These are phyloP conservation scores for Sylvicola cinctus DNA, from an alignment of 2,888 invertebrate species.

Conservation along the genomic window DNA sequence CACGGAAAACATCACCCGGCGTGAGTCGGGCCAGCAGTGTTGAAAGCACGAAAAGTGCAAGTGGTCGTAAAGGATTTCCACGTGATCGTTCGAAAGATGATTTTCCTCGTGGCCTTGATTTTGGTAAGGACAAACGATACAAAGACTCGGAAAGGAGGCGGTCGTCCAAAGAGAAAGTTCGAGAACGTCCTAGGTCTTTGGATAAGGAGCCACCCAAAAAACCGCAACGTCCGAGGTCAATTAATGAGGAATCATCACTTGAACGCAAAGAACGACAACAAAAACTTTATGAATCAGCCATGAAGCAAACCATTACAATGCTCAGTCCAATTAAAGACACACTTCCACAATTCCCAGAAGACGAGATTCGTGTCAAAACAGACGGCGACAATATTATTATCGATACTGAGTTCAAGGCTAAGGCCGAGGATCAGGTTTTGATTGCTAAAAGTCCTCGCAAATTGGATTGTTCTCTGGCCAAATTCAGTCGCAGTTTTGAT, in stretches of 20 bases:
- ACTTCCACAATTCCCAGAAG: constrained; percentile 50
- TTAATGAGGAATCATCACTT: constrained; percentile 17
- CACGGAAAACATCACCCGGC: constrained; percentile 23
- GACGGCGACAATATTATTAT: constrained; percentile 48
- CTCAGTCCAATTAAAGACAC: constrained; percentile 54
- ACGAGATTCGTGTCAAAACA: constrained; percentile 48
- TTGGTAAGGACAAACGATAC: constrained; percentile 1
- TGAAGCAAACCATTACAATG: constrained; percentile 52
- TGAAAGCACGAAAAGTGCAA: constrained; percentile 14
- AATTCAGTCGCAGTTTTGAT: constrained; percentile 41
- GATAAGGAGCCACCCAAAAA: background rate
- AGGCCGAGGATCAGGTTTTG: constrained; percentile 53
- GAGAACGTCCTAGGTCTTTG: constrained; percentile 24
- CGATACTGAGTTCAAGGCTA: constrained; percentile 51
- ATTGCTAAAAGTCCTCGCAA: constrained; percentile 57
- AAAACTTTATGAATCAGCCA: constrained; percentile 51
- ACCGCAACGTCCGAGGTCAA: background rate
- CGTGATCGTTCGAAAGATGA: constrained; percentile 38
- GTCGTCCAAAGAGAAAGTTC: constrained; percentile 51
- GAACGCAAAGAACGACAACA: constrained; percentile 56
- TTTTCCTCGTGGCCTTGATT: constrained; percentile 23
- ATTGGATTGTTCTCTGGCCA: constrained; percentile 36
- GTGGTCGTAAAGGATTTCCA: constrained; percentile 13
- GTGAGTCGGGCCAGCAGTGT: constrained; percentile 24
- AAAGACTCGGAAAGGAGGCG: constrained; percentile 28